Base-by-base conservation (phyloP, 2,888 invertebrate species). In the Xestia c-nigrum region DNA sequence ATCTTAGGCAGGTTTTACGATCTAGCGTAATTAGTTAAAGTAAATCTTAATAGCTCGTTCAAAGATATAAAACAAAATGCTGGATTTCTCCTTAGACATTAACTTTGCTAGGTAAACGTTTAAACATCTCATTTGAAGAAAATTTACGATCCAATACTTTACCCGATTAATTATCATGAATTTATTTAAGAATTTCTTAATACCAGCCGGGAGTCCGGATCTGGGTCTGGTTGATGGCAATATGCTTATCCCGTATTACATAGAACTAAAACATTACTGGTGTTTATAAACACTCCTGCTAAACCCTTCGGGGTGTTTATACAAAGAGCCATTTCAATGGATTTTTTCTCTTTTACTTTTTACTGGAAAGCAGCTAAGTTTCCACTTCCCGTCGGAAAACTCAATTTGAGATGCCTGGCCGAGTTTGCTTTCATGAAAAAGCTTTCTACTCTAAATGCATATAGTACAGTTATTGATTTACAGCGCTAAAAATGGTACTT, bases 401-500 rank as follows among this genome's bases (percentile, higher is more conserved):
- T 76, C 47, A 57, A 81, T 63, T 67, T 57, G 24, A 57, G 74
- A 50, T 63, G n/a, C 61, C 63, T 43, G 31, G 12, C 52, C 24
- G 19, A 63, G 19, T 76, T 43, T 40, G 19, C 52, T 76, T 66
- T 31, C n/a, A 65, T 55, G n/a, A 68, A 81, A 80, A 57, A 47
- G 14, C 43, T 67, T 50, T 55, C 7, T 21, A 63, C 38, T 67
- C 3, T 31, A 38, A 67, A 78, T 47, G n/a, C 46, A 57, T 47
- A 65, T 24, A 67, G 19, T 65, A 61, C n/a, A 21, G n/a, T 50
- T 43, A 82, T 61, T 70, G 61, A 76, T 66, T 76, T 38, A 66
- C 14, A 43, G 14, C 40, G 43, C 19, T 52, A 16, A 24, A 73
- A 43, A 12, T 12, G 46, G 7, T 70, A 24, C 52, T 64, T 57